Percentiles rank a stretch among this genome's conserved stretches.
Evolutionary conservation across 2,797 vertebrate genomes (phyloP).

Genomic region (Chaetodon trifasciatus): DNA sequence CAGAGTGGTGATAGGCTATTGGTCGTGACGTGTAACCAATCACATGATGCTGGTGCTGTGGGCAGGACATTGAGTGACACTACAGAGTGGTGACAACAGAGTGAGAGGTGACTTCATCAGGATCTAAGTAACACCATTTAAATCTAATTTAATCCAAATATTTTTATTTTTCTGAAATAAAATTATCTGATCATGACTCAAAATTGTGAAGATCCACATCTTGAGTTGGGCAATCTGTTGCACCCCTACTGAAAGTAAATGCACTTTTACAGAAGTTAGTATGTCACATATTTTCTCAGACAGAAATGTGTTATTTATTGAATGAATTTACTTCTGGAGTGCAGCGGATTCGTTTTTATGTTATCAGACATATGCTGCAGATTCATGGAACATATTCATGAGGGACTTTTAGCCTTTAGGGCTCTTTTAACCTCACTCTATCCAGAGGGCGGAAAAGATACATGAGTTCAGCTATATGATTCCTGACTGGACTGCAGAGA

Average conservation of each 20-base stretch:
- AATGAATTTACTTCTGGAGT: slow-evolving; percentile 47
- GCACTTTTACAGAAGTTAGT: slow-evolving; percentile 15
- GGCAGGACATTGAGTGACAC: too few species aligned
- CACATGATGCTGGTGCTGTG: too few species aligned
- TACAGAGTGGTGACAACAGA: too few species aligned
- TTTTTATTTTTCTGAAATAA: too few species aligned
- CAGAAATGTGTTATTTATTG: slow-evolving; percentile 57
- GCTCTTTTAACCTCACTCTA: slow-evolving; percentile 67
- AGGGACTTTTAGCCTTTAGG: slow-evolving; percentile 66
- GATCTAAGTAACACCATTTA: too few species aligned
- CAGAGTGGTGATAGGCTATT: too few species aligned
- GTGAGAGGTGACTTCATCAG: too few species aligned
- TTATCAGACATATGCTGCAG: slow-evolving; percentile 66
- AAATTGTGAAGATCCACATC: too few species aligned
- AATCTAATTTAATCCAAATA: too few species aligned
- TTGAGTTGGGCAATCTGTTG: neutral
- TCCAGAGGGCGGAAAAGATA: slow-evolving; percentile 74
- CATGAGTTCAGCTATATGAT: slow-evolving; percentile 83
- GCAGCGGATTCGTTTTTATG: slow-evolving; percentile 35
- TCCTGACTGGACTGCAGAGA: slow-evolving; percentile 84
- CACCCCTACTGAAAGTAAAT: slow-evolving; percentile 20
- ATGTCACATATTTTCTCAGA: slow-evolving; percentile 38
- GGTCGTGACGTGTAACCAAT: too few species aligned
- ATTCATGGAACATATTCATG: slow-evolving; percentile 70
- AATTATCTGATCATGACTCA: too few species aligned